Evolutionary conservation across 2,797 vertebrate genomes (phyloP).

Genomic region (Rhinoraja longicauda): DNA sequence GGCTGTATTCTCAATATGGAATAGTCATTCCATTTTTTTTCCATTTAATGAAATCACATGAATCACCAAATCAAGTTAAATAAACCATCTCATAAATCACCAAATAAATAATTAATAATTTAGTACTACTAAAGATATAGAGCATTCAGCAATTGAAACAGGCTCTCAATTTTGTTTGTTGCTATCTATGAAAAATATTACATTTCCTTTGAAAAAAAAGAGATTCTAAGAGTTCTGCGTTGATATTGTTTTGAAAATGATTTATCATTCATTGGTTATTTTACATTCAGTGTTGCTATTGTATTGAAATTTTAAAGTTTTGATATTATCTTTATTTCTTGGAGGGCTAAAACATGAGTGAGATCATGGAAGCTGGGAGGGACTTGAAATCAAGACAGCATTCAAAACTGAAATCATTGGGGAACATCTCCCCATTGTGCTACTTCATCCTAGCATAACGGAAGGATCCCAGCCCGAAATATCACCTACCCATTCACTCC

Average conservation of each 20-base stretch:
- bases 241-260: slow-evolving; percentile 7
- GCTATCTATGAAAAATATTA: background rate
- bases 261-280: too few species aligned
- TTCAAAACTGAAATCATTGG: too few species aligned
- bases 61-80: background rate
- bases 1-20: too few species aligned
- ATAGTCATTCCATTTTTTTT: background rate
- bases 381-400: too few species aligned
- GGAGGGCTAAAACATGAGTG: too few species aligned
- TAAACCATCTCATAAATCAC: background rate
- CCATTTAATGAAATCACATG: background rate
- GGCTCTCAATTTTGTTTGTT: background rate
- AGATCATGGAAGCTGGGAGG: too few species aligned
- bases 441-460: too few species aligned
- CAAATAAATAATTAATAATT: background rate
- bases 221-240: background rate
- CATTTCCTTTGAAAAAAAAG: background rate
- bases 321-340: background rate
- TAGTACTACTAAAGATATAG: background rate
- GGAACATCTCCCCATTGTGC: too few species aligned
- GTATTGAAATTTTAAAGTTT: too few species aligned
- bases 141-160: background rate
- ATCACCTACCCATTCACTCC: too few species aligned
- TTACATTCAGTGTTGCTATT: background rate
- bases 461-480: too few species aligned